Conservation (phyloP, 1,140 invertebrate genomes). For the Ceratitis capitata region DNA sequence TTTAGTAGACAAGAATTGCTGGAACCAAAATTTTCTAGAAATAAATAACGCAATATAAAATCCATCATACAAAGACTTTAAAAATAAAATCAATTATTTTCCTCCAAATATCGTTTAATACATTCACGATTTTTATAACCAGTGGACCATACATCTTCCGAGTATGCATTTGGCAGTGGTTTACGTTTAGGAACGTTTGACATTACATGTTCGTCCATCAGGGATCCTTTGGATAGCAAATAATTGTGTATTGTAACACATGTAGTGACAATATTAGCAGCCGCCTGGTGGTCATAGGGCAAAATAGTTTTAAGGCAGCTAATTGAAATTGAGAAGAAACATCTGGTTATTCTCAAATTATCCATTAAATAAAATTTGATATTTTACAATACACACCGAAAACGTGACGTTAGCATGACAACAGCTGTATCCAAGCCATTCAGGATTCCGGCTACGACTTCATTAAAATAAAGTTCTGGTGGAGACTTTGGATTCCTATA, state of each 20-base stretch:
- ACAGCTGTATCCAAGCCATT: neutral
- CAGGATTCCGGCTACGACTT: neutral
- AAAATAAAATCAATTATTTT: too few species aligned
- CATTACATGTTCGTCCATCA: neutral
- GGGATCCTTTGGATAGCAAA: conserved; percentile 1
- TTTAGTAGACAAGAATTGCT: too few species aligned
- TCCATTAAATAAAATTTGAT: neutral
- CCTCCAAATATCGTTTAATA: neutral
- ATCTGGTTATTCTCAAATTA: too few species aligned
- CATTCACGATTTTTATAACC: conserved; percentile 15
- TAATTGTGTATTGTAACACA: conserved; percentile 36
- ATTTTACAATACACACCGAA: neutral
- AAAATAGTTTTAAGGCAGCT: conserved; percentile 23
- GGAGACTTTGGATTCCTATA: neutral
- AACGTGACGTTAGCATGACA: conserved; percentile 23
- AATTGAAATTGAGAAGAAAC: neutral
- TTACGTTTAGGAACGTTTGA: neutral
- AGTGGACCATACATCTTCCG: neutral
- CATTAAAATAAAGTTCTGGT: neutral
- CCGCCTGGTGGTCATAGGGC: neutral
- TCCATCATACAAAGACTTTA: too few species aligned
- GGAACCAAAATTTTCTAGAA: too few species aligned
- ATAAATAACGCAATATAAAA: too few species aligned
- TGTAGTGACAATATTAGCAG: conserved; percentile 4
- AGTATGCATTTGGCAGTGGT: neutral